Percentiles rank a stretch among this genome's conserved stretches.
phyloP scores from a whole-genome alignment of 2,888 invertebrate species.

The Acronicta leporina region DNA sequence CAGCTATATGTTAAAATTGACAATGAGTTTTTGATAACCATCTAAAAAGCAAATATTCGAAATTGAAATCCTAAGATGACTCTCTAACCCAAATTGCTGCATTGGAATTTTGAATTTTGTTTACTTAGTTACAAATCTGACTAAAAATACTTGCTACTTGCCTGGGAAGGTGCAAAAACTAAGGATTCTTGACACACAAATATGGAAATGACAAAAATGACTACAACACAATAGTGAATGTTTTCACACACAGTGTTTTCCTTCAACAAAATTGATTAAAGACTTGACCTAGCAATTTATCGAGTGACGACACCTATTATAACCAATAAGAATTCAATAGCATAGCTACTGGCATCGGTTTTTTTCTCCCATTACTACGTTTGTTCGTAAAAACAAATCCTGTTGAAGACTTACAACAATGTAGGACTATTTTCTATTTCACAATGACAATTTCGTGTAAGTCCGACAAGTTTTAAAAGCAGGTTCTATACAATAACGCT shows the following conservation, averaged over 20 bases:
- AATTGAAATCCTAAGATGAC: no score
- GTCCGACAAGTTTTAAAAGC: constrained; percentile 15
- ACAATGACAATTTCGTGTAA: not conserved
- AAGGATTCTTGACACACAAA: constrained; percentile 11
- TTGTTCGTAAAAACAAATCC: constrained; percentile 42
- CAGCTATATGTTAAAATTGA: no score
- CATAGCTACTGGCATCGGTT: constrained; percentile 2
- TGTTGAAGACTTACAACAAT: constrained; percentile 20
- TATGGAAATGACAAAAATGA: constrained; percentile 13
- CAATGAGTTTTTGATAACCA: no score
- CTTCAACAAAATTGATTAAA: constrained; percentile 12
- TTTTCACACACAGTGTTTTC: constrained; percentile 23
- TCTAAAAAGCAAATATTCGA: no score
- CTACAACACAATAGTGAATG: not conserved
- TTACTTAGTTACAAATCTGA: not conserved
- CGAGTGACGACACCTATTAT: constrained; percentile 1
- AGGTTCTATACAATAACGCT: constrained; percentile 30
- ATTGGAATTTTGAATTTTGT: not conserved
- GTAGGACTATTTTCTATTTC: not conserved
- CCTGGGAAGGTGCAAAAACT: no score
- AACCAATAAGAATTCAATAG: constrained; percentile 28
- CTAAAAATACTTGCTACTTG: no score
- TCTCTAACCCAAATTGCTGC: no score
- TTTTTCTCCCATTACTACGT: constrained; percentile 10
- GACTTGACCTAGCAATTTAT: constrained; percentile 20